Base-by-base conservation (phyloP, 2,113 vertebrate species). In the Etheostoma spectabile region DNA sequence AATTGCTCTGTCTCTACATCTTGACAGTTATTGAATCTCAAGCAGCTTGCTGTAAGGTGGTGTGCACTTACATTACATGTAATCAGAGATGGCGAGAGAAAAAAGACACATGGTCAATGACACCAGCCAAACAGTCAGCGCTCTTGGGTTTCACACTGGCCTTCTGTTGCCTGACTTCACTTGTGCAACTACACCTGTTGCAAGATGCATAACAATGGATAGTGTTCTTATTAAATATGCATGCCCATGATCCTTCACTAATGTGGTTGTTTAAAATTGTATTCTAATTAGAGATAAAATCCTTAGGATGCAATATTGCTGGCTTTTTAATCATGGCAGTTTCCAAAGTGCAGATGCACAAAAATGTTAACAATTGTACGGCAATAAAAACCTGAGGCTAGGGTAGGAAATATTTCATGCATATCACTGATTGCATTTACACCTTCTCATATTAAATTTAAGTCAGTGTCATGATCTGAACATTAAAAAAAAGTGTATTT, bases 191-290 rank as follows among this genome's bases (percentile, higher is more conserved):
- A 45, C 94, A 95, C 92, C 94, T 94, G 93, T 93, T 89, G 86
- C 86, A 82, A 90, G 85, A 85, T 92, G 89, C 89, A 77, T 87
- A 91, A 71, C 42, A 86, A 62, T 53, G 75, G 86, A 89, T 92
- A 77, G 82, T 83, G 86, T 94, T 90, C 87, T 79, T 64, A 91
- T 94, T 60, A 93, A 93, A 93, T 87, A 94, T 94, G 78, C 83
- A 94, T 89, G 68, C 35, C 52, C 61, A 59, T 30, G 21, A 79
- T 70, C 70, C 76, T 82, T 86, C 13, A 52, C 67, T 84, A 82
- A 84, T 79, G 79, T 52, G 60, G n/a, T 30, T 24, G 27, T 85
- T 72, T 80, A 67, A 82, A 82, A 79, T 68, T 18, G 30, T 59
- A 73, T 64, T 77, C 55, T 82, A 83, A 85, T 87, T 56, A 72